A percentile compares a stretch with the other conserved stretches of the same genome.
Conservation (phyloP, 1,140 invertebrate species). For the Hylaeus volcanicus region DNA sequence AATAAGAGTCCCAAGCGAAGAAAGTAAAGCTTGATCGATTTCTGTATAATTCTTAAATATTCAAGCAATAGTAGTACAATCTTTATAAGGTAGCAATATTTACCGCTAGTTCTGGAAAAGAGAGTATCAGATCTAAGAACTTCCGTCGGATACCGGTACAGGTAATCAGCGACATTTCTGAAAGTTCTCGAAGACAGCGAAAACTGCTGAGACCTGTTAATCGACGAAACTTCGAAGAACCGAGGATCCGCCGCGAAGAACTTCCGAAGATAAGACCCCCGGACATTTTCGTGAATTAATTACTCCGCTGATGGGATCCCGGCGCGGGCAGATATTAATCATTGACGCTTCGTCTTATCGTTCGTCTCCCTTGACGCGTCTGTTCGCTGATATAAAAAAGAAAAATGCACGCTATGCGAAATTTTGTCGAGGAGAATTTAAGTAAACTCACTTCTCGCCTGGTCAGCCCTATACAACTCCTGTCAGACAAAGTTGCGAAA, state of each 20-base stretch:
- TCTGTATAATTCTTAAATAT: too few species aligned
- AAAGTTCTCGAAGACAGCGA: constrained; percentile 47
- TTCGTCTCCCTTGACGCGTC: not conserved
- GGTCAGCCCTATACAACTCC: not conserved
- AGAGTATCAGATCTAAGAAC: not conserved
- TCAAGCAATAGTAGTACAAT: too few species aligned
- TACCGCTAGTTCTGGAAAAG: too few species aligned
- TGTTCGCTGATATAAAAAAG: not conserved
- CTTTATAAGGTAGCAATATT: too few species aligned
- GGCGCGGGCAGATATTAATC: constrained; percentile 53
- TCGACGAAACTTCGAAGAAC: constrained; percentile 57
- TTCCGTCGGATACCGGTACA: too few species aligned
- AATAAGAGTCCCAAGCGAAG: too few species aligned
- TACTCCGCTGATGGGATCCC: constrained; percentile 33
- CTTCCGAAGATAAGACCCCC: constrained; percentile 56
- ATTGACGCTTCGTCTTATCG: constrained; percentile 27
- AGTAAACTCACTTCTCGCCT: not conserved
- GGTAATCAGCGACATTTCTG: constrained; percentile 13
- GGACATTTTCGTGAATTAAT: constrained; percentile 62
- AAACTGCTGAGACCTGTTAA: constrained; percentile 63
- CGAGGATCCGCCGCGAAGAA: constrained; percentile 38
- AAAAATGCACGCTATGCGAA: not conserved
- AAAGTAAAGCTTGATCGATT: too few species aligned
- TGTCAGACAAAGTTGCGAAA: not conserved
- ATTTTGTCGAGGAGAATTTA: not conserved